A percentile compares a stretch with the other conserved stretches of the same genome.
Evolutionary conservation across 2,797 vertebrate genomes (phyloP).

Genomic region (Enteromius mattozi): DNA sequence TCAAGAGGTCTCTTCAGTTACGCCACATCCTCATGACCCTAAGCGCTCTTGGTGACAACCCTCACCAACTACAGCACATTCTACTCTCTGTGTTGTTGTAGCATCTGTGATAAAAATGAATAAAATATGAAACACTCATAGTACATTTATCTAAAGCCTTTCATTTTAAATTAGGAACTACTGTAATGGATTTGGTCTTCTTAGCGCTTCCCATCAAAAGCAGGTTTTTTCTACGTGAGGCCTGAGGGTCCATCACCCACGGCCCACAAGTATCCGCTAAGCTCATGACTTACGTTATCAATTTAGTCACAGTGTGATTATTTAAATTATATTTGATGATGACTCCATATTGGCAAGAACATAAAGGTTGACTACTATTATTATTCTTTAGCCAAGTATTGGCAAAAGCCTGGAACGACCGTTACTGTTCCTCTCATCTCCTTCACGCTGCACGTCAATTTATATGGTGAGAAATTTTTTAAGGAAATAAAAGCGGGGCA

Average conservation of each 20-base stretch:
- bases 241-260: slow-evolving; percentile 27
- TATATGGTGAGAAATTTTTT: slow-evolving; percentile 4
- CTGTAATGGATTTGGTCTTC: slow-evolving; percentile 25
- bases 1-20: not conserved
- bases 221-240: slow-evolving; percentile 9
- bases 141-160: slow-evolving; percentile 32
- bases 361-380: slow-evolving; percentile 8
- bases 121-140: slow-evolving; percentile 41
- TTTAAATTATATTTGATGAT: slow-evolving; percentile 31
- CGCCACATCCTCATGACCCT: not conserved
- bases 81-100: slow-evolving; percentile 34
- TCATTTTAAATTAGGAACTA: slow-evolving; percentile 30
- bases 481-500: slow-evolving; percentile 6
- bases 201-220: not conserved
- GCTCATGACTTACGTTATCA: slow-evolving; percentile 31
- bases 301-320: slow-evolving; percentile 32
- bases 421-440: not conserved
- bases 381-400: slow-evolving; percentile 13
- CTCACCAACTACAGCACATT: slow-evolving; percentile 18
- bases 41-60: slow-evolving; percentile 20
- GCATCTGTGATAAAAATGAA: slow-evolving; percentile 35
- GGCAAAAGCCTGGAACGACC: not conserved
- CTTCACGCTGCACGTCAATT: not conserved
- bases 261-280: slow-evolving; percentile 11
- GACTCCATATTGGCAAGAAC: slow-evolving; percentile 17